A percentile compares a stretch with the other conserved stretches of the same genome.
phyloP scores from a whole-genome alignment of 1,140 invertebrate species.

The Meloidogyne hapla region DNA sequence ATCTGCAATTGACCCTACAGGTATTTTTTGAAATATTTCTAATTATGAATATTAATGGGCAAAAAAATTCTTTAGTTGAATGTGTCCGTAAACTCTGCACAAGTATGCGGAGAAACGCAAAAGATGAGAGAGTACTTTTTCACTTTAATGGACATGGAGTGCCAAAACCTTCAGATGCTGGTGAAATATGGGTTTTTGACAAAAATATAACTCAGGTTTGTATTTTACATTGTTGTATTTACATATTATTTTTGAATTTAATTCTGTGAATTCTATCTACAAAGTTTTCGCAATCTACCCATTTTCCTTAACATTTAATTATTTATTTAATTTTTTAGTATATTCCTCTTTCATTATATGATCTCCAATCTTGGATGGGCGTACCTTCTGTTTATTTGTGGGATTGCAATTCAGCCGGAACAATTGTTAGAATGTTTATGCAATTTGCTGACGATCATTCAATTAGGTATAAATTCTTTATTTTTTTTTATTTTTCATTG shows the following conservation, averaged over 20 bases:
- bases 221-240: neutral
- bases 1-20: conserved; percentile 89
- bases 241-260: too few species aligned
- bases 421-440: conserved; percentile 68
- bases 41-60: neutral
- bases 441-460: conserved; percentile 57
- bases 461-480: conserved; percentile 18
- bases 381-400: conserved; percentile 97
- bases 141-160: conserved; percentile 99
- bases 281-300: too few species aligned
- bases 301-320: too few species aligned
- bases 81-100: conserved; percentile 95
- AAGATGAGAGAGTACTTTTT: conserved; percentile 96
- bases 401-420: conserved; percentile 96
- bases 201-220: conserved; percentile 69
- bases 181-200: conserved; percentile 99
- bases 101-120: conserved; percentile 90
- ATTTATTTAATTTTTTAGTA: conserved; percentile 73
- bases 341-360: conserved; percentile 95
- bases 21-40: conserved; percentile 1
- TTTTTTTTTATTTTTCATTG: neutral
- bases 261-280: too few species aligned
- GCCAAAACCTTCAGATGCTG: conserved; percentile 89
- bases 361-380: conserved; percentile 98
- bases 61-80: conserved; percentile 71